Percentiles rank a stretch among this genome's conserved stretches.
Evolutionary conservation across 2,888 invertebrate genomes (phyloP).

Genomic region (Sesia apiformis): DNA sequence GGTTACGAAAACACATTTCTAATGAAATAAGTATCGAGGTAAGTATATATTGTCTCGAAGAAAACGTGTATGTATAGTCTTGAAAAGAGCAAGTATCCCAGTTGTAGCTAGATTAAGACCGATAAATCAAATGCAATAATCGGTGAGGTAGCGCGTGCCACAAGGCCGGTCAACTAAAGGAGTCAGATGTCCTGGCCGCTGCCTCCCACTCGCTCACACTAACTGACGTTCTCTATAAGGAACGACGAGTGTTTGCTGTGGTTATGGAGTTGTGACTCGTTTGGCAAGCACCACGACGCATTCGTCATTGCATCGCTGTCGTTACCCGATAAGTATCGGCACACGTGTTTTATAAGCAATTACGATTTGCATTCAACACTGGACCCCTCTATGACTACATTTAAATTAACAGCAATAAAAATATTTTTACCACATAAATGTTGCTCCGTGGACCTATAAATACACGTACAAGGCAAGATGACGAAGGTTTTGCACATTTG

Average conservation of each 20-base stretch:
- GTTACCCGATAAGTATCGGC: constrained; percentile 33
- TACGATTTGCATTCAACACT: constrained; percentile 30
- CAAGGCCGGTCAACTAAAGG: constrained; percentile 62
- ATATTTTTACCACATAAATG: background rate
- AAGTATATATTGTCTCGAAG: too few species aligned
- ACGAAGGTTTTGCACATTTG: background rate
- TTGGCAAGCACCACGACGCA: constrained; percentile 29
- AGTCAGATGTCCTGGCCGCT: constrained; percentile 39
- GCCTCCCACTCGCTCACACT: constrained; percentile 39
- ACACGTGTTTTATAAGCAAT: constrained; percentile 43
- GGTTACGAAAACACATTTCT: too few species aligned
- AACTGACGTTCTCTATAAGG: constrained; percentile 27
- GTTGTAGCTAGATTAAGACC: too few species aligned
- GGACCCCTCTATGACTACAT: constrained; percentile 55
- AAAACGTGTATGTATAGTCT: too few species aligned
- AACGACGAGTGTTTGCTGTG: constrained; percentile 29
- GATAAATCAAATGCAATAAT: constrained; percentile 53
- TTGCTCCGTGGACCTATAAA: background rate
- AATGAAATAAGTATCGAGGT: too few species aligned
- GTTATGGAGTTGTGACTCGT: constrained; percentile 35
- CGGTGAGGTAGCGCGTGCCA: constrained; percentile 58
- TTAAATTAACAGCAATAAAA: constrained; percentile 29
- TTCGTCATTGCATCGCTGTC: constrained; percentile 40
- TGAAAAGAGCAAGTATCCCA: too few species aligned
- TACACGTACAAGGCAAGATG: background rate